phyloP scores from a whole-genome alignment of 53 echinoderm and acorn worm genomes.

The Echinarachnius parma region DNA sequence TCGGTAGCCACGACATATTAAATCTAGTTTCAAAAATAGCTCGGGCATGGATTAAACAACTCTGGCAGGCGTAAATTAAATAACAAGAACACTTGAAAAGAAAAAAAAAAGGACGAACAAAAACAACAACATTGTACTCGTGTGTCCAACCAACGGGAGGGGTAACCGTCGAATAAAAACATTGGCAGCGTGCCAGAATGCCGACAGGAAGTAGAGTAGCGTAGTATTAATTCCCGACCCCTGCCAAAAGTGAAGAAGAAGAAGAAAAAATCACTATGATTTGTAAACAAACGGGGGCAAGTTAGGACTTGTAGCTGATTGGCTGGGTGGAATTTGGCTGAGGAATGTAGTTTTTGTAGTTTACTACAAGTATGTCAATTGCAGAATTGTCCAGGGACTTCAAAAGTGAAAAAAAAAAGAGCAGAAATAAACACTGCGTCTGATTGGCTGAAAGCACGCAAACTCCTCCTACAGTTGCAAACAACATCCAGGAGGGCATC shows the following conservation, averaged over 20 bases:
- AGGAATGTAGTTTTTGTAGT: constrained; percentile 13
- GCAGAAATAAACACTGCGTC: not conserved
- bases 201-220: constrained; percentile 16
- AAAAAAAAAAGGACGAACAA: not conserved
- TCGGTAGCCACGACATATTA: constrained; percentile 3
- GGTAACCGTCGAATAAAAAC: too few relatives aligned
- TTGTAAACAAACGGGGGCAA: not conserved
- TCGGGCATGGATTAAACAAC: constrained; percentile 24
- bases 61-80: not conserved
- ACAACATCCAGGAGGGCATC: not conserved
- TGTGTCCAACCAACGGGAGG: not conserved
- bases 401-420: not conserved
- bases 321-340: constrained; percentile 13
- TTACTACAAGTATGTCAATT: too few relatives aligned
- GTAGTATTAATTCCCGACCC: too few relatives aligned
- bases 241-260: constrained; percentile 14
- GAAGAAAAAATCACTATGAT: constrained; percentile 9
- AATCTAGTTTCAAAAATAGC: constrained; percentile 47
- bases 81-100: constrained; percentile 13
- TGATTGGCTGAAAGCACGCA: constrained; percentile 31
- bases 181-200: constrained; percentile 21
- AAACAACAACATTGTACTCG: not conserved
- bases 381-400: too few relatives aligned
- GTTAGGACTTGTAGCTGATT: not conserved
- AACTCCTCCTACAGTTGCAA: constrained; percentile 18